Evolutionary conservation across 2,113 vertebrate genomes (phyloP).

Genomic region (Hydrolagus affinis): DNA sequence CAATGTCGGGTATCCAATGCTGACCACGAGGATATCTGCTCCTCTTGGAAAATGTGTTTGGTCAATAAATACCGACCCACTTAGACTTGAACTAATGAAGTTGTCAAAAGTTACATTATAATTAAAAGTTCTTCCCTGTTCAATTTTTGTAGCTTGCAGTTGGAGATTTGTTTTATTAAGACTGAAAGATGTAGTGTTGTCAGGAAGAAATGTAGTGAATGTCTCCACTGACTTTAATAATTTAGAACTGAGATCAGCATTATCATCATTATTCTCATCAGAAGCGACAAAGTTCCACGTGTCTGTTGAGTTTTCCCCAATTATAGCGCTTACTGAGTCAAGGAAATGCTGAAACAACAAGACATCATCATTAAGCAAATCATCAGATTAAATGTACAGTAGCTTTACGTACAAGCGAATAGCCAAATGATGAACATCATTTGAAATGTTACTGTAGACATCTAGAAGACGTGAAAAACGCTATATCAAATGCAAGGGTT

Average conservation of each 20-base stretch:
- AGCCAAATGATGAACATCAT: too few relatives aligned
- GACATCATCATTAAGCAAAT: neutral
- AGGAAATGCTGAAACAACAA: conserved; percentile 50
- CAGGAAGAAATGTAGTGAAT: conserved; percentile 46
- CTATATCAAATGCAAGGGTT: too few relatives aligned
- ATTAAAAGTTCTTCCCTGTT: too few relatives aligned
- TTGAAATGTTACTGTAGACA: too few relatives aligned
- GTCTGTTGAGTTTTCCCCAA: conserved; percentile 31
- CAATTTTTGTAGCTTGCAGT: neutral
- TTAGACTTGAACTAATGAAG: conserved; percentile 32
- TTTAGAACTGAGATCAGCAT: conserved; percentile 41
- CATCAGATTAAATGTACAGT: neutral
- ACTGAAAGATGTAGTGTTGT: conserved; percentile 16
- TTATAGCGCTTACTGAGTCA: conserved; percentile 43
- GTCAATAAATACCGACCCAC: conserved; percentile 47
- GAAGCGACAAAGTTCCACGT: conserved; percentile 48
- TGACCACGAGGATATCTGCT: conserved; percentile 44
- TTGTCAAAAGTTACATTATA: neutral
- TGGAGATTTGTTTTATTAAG: conserved; percentile 37
- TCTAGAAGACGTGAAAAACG: too few relatives aligned
- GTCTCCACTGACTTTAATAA: conserved; percentile 59
- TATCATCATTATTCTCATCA: conserved; percentile 34
- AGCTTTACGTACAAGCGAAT: neutral
- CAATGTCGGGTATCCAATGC: conserved; percentile 51
- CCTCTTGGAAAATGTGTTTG: conserved; percentile 27